Evolutionary conservation across 1,140 invertebrate species (phyloP), one percentile per base, ranked within the genome.

Genomic region (Gonatopus flavifemur): DNA sequence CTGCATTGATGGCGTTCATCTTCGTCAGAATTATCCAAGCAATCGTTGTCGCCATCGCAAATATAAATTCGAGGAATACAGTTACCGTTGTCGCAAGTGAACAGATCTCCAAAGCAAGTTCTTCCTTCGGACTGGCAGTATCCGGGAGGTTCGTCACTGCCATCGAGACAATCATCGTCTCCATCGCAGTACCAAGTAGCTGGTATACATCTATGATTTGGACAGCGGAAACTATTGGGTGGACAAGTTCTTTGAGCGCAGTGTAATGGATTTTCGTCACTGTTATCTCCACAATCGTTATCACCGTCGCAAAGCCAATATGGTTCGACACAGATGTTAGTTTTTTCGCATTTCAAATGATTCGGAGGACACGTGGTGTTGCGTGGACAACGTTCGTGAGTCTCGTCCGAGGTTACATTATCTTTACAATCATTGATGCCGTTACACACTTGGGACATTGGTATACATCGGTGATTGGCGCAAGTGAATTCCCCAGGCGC

Each of bases 41-140:
- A 98, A 76, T 98, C 94, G 67, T 94, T 92, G 68, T 95, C 91
- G 1, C 93, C 93, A 72, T 98, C 96, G 67, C 97, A 98, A n/a
- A 96, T 93, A 72, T 98, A 98, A 51, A 93, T 95, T 49, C 91
- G 81, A 0, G 93, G 93, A 55, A 98, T 95, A 70, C 96, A 99
- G 65, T 96, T 96, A 5, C 94, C 95, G 76, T 98, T 98, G 63
- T 93, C 91, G 66, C 96, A 98, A 0, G 94, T 96, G 66, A 97
- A 98, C 0, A 96, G 77, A 72, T 96, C 94, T 0, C 94, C 91
- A 58, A 94, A 96, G 69, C 96, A 98, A 1, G 93, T 96, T 56
- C 93, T 83, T n/a, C 92, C 93, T 70, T 95, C 93, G 12, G 89
- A 91, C 62, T 93, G 91, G 66, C 93, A 96, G 69, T 96, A 95